Evolutionary conservation across 2,113 vertebrate genomes (phyloP), one percentile per base, ranked within the genome.

Genomic region (Hucho hucho): DNA sequence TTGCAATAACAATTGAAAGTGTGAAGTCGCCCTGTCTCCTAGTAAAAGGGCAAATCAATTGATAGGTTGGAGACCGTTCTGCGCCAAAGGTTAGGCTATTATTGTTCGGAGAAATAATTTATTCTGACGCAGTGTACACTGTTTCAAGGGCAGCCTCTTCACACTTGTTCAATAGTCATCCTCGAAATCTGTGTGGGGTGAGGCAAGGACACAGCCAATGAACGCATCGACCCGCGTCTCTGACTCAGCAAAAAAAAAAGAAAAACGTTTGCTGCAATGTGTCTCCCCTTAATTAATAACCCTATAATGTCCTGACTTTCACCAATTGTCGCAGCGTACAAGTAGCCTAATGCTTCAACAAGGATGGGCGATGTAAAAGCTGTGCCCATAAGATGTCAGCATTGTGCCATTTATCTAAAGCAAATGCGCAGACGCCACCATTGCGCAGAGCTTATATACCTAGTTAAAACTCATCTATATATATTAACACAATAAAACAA

Each of bases 201-300:
- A 89, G 83, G 81, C 66, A 87, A 90, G 86, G 81, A 86, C 81
- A 74, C 67, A 85, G 84, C 86, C 86, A 89, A 86, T 88, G 74
- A 86, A 82, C 72, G 74, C 89, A 89, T 84, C 79, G 82, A 88
- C 76, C 90, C 76, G 73, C 80, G 82, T 80, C 83, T 91, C 87
- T 92, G 90, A 92, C 87, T 91, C 90, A 89, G 89, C 90, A 88
- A 73, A n/a, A 67, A 20, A 56, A 79, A 59, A 72, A 58, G n/a
- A 43, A 59, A 37, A 63, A 3, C 49, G 64, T 43, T 47, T 89
- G 81, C 82, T 87, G 85, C 86, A 86, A 85, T 79, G 69, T 77
- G 74, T 80, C 70, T 32, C 72, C 77, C 43, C 72, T 87, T 79
- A 83, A 32, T 32, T 32, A 32, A 32, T 0, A 32, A 87, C 87